phyloP scores from a whole-genome alignment of 2,888 invertebrate genomes.

The Drosophila ezoana region DNA sequence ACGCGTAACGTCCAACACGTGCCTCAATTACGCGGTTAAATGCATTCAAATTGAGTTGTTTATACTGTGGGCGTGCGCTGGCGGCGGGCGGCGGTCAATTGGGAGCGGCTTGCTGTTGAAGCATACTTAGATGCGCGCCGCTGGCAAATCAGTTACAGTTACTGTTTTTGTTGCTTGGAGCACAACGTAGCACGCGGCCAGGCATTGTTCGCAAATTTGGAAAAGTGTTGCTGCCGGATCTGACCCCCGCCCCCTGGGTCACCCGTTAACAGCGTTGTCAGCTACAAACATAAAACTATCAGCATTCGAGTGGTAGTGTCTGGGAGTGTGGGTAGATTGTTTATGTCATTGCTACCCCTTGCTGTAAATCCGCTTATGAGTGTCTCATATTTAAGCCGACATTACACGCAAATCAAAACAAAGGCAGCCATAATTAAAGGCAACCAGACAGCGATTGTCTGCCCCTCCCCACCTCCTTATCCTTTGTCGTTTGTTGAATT shows the following conservation, averaged over 20 bases:
- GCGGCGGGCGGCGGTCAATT: conserved; percentile 35
- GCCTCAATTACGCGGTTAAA: conserved; percentile 85
- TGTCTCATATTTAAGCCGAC: conserved; percentile 66
- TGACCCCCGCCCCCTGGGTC: neutral
- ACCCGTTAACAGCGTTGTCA: conserved; percentile 31
- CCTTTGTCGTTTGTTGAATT: conserved; percentile 33
- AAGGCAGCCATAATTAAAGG: conserved; percentile 64
- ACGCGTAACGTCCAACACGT: conserved; percentile 81
- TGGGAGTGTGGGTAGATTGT: conserved; percentile 35
- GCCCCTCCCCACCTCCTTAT: neutral
- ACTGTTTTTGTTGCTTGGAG: conserved; percentile 47
- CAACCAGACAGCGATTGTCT: conserved; percentile 20
- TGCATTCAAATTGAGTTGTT: conserved; percentile 85
- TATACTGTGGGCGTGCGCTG: conserved; percentile 77
- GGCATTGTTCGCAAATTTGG: conserved; percentile 74
- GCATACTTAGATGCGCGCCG: conserved; percentile 52
- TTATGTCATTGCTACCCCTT: conserved; percentile 69
- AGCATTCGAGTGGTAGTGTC: conserved; percentile 57
- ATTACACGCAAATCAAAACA: conserved; percentile 73
- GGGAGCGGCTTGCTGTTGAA: conserved; percentile 37
- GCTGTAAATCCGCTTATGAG: conserved; percentile 66
- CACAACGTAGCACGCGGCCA: conserved; percentile 65
- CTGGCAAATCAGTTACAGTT: conserved; percentile 73
- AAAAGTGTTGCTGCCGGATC: conserved; percentile 56
- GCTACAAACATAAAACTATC: conserved; percentile 76